Base-by-base conservation (phyloP, 2,797 vertebrate species). In the Lagocephalus sceleratus region DNA sequence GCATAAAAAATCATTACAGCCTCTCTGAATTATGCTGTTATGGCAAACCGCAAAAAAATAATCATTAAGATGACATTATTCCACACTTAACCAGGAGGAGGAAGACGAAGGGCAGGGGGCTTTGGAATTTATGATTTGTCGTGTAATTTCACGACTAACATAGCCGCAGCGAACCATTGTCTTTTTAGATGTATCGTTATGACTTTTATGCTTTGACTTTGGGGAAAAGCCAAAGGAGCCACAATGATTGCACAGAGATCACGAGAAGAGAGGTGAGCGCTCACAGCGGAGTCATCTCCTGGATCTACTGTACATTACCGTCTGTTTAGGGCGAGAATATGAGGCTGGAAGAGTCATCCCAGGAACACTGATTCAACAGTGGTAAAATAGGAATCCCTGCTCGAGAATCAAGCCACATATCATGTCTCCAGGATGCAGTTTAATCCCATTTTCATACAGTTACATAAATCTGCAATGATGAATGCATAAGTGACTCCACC, bases 1-100 rank as follows among this genome's bases (percentile, higher is more conserved):
- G 91, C 94, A 97, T 95, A 96, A 95, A 91, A 97, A 96, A 97
- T 95, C 92, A 90, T 94, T 96, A 95, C 91, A 89, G 92, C 91
- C 93, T 71, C 73, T 58, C 83, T 85, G 85, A 94, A 95, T 90
- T 90, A 93, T 92, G 88, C 93, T 90, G 89, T 83, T 92, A 87
- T 85, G 87, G 83, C 85, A 75, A 68, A 82, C 86, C 86, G 77
- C 82, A 81, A 82, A 92, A 93, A 93, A 92, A 93, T 90, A 90
- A 93, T 94, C 92, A 94, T 94, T 94, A 92, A 86, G 85, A 91
- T 88, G 87, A 90, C 90, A 91, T 92, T 91, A 92, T 92, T 91
- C 89, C 85, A 90, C 85, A 82, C 83, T 89, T 90, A 91, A 91
- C 85, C 85, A 85, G 84, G 78, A 75, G 75, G 44, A 19, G 38